A percentile compares a stretch with the other conserved stretches of the same genome.
These are phyloP conservation scores for Endomychus coccineus DNA, from an alignment of 2,888 invertebrate genomes.

Conservation along the genomic window DNA sequence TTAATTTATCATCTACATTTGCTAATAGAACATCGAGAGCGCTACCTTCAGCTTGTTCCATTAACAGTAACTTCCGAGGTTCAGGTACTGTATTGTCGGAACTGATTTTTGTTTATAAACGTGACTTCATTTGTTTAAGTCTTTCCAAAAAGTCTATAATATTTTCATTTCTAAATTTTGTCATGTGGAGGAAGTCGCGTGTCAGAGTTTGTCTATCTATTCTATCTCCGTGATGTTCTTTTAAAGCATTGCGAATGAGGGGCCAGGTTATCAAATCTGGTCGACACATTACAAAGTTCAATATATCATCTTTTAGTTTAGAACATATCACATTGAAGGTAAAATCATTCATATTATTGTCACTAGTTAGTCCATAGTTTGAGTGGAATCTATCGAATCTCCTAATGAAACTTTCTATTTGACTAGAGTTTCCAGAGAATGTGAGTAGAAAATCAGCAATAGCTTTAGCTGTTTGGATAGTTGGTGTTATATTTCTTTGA, in stretches of 20 bases:
- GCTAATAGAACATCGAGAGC: slow-evolving; percentile 1
- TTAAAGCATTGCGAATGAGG: no score
- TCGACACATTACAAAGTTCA: background rate
- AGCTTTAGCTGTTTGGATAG: no score
- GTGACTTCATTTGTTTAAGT: no score
- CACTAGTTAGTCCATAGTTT: background rate
- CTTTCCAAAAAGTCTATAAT: no score
- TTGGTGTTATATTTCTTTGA: no score
- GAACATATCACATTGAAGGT: background rate
- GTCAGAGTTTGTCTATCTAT: slow-evolving; percentile 1
- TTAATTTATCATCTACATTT: slow-evolving; percentile 1
- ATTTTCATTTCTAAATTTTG: background rate
- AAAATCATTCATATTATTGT: background rate
- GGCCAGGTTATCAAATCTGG: no score
- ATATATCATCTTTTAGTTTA: background rate
- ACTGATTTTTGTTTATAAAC: no score
- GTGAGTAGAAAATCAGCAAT: no score
- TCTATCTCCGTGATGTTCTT: background rate
- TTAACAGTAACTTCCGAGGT: background rate
- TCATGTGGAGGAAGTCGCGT: background rate
- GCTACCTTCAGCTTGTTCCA: slow-evolving; percentile 1
- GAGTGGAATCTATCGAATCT: background rate
- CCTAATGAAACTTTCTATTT: no score
- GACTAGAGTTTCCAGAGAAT: no score
- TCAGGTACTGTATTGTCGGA: no score